A percentile compares a stretch with the other conserved stretches of the same genome.
Conservation (phyloP, 1,140 invertebrate species). For the Parasteatoda tepidariorum region DNA sequence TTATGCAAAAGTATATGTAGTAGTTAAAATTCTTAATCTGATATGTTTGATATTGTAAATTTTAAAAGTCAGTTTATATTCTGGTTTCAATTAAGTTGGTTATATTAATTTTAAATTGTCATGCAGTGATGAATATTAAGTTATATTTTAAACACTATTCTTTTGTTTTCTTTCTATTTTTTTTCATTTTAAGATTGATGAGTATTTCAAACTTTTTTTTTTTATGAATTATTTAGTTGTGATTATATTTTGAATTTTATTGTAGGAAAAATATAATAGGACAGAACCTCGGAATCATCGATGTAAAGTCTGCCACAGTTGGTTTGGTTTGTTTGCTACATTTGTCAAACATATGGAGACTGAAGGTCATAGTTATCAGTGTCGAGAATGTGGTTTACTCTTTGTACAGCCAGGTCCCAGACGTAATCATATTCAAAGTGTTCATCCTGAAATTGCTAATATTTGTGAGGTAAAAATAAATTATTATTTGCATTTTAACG, state of each 20-base stretch:
- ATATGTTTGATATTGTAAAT: too few species aligned
- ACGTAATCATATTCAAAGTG: constrained; percentile 64
- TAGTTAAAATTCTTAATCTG: too few species aligned
- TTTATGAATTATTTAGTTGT: neutral
- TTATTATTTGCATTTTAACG: neutral
- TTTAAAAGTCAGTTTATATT: too few species aligned
- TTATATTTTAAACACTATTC: too few species aligned
- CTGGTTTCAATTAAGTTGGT: too few species aligned
- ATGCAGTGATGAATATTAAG: too few species aligned
- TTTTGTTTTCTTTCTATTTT: too few species aligned
- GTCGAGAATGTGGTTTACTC: constrained; percentile 64
- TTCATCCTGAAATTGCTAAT: constrained; percentile 64
- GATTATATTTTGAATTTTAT: neutral
- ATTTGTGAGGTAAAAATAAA: constrained; percentile 61
- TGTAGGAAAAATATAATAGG: constrained; percentile 64
- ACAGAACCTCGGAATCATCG: constrained; percentile 65
- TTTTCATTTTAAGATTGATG: neutral
- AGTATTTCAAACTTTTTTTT: neutral
- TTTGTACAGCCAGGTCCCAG: constrained; percentile 65
- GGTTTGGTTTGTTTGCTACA: constrained; percentile 65
- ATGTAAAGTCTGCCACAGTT: constrained; percentile 65
- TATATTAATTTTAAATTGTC: too few species aligned
- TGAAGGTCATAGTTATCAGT: constrained; percentile 64
- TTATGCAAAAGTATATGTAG: too few species aligned
- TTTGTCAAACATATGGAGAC: constrained; percentile 65